A percentile compares a stretch with the other conserved stretches of the same genome.
Conservation (phyloP, 2,888 invertebrate species). For the Agriopis leucophaearia region DNA sequence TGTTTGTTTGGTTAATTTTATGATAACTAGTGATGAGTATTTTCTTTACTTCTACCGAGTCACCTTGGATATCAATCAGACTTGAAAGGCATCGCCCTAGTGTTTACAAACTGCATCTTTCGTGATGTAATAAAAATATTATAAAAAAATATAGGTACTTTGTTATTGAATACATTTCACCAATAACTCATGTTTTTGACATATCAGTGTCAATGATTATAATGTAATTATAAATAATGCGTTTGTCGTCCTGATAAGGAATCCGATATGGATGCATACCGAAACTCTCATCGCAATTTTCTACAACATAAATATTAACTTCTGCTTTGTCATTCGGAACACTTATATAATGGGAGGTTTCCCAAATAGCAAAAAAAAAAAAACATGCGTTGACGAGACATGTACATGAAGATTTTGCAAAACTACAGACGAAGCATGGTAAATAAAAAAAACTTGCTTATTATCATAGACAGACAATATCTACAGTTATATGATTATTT, state of each 20-base stretch:
- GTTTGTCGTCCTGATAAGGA: conserved; percentile 29
- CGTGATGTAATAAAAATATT: conserved; percentile 50
- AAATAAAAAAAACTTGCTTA: too few relatives aligned
- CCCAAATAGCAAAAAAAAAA: too few relatives aligned
- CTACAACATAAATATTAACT: background rate
- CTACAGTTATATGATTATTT: too few relatives aligned
- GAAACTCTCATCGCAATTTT: conserved; percentile 3
- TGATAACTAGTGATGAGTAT: conserved; percentile 54
- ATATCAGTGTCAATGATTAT: conserved; percentile 26
- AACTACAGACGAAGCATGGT: too few relatives aligned
- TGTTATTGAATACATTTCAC: conserved; percentile 33
- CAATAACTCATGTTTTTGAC: conserved; percentile 33
- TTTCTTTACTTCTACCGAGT: conserved; percentile 57
- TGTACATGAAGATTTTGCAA: too few relatives aligned
- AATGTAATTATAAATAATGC: conserved; percentile 33
- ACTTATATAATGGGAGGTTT: too few relatives aligned
- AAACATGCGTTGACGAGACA: too few relatives aligned
- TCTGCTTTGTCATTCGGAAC: background rate
- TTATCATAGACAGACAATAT: too few relatives aligned
- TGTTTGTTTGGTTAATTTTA: conserved; percentile 41
- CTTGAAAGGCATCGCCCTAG: conserved; percentile 53
- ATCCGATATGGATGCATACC: conserved; percentile 18
- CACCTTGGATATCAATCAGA: conserved; percentile 59
- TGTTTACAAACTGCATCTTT: conserved; percentile 51
- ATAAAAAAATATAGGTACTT: background rate